Base-by-base conservation (phyloP, 2,888 invertebrate genomes). In the Hirtodrosophila histrioides region DNA sequence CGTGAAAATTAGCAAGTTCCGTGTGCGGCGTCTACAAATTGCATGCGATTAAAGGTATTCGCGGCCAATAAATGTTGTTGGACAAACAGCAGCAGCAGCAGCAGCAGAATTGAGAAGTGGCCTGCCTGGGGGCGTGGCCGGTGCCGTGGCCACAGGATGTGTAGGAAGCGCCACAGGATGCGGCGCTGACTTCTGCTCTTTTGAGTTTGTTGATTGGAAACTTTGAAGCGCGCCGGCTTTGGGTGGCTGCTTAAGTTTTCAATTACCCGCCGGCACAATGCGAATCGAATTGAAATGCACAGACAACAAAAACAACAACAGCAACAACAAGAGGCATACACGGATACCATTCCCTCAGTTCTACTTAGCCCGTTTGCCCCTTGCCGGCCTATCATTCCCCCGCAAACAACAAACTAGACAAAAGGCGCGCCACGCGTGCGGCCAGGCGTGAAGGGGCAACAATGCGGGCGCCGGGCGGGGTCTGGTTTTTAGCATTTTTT, bases 1-100 rank as follows among this genome's bases (percentile, higher is more conserved):
- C 68, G 81, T 86, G 88, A 70, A 83, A 88, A 86, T 82, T 79
- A 76, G 77, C 74, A 57, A 77, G 81, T 78, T 80, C 78, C 78
- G 78, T 80, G 70, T 64, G 69, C 63, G 44, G 50, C 48, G 43
- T 44, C 62, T 45, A 77, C 79, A 88, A 86, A 86, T 86, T 86
- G 86, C 84, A 86, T 83, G 84, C 72, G 89, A 86, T 86, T 86
- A 88, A 75, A 71, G 74, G 66, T 69, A 75, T 87, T 87, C 88
- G 85, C 82, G 69, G 86, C 79, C 84, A 85, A 87, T 87, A 85
- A 87, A 88, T 65, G 77, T 69, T 82, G 79, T 85, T 78, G 54
- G 85, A 75, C 82, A 83, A 77, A 79, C 86, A 68, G 83, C 64
- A 65, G 50, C 53, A 61, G 58, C 29, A 37, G 29, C 57, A 24